Evolutionary conservation across 2,797 vertebrate species (phyloP), one percentile per base, ranked within the genome.

Genomic region (Oryzias sinensis): DNA sequence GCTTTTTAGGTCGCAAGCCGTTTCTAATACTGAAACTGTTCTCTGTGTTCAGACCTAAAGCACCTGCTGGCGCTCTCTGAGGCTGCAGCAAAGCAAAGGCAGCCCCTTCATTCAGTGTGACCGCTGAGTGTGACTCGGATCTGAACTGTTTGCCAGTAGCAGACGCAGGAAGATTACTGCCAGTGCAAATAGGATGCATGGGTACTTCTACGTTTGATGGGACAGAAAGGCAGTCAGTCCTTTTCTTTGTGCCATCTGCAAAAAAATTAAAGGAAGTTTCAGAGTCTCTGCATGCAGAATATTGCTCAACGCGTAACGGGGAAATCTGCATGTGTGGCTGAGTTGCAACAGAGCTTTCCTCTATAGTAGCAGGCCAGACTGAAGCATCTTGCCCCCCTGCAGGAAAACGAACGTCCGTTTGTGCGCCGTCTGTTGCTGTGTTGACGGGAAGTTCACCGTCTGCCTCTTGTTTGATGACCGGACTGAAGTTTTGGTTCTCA

Each of bases 391-490:
- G 62, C 42, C 71, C 65, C 4, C 18, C 55, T 0, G 42, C 67
- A 6, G 67, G 61, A 33, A 76, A 72, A 55, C 49, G 43, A 62
- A 61, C 7, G 4, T 50, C 65, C 5, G 63, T 8, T 2, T 16
- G 20, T 0, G 25, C 0, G 40, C 18, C 7, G 5, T 63, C 58
- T 24, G 43, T 8, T 2, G 57, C 45, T 61, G 68, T 74, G 6
- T 22, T 50, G 40, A 58, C 0, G 20, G 14, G 24, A 7, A 14
- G 50, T 24, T 72, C 66, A n/a, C 73, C 77, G 0, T 24, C 62
- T 4, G 68, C 76, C 62, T 89, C 88, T 5, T 37, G 63, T 70
- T 89, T 89, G 54, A 89, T 77, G 3, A 8, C 46, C 2, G 63
- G 53, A 54, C 43, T 49, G 52, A 40, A 4, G 59, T 53, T 54